Base-by-base conservation (phyloP, 2,888 invertebrate genomes). In the Hoplodrina ambigua region DNA sequence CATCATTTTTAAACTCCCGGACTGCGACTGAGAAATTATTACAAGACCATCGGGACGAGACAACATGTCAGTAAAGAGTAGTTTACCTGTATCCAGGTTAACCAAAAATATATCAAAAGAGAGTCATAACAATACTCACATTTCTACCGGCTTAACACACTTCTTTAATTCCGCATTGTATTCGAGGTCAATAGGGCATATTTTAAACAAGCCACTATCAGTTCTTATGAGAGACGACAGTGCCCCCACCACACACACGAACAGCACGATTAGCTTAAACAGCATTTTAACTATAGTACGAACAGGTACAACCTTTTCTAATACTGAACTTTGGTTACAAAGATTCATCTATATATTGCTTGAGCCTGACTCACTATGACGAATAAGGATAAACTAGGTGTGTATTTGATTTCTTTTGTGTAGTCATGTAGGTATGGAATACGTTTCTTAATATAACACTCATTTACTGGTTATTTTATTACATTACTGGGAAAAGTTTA, bases 141-240 rank as follows among this genome's bases (percentile, higher is more conserved):
- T 7, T 17, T 25, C 7, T 7, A 15, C 13, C 6, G 54, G 54
- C 10, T n/a, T 8, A 13, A 56, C 55, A 73, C 71, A 71, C 44
- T 44, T 2, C 0, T 7, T 11, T 19, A 37, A 50, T 3, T 13
- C 0, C 0, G 33, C 2, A 37, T 71, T 17, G 5, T 73, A 73
- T 25, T 33, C 33, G 1, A 33, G n/a, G 19, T 71, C 65, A 56
- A 56, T 64, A 0, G 71, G 71, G 11, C 71, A 71, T 25, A 63
- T 4, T 1, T 44, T 20, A 10, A 0, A 13, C n/a, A 0, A 1
- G 1, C 19, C 10, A 4, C 20, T 33, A 0, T 50, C 44, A 7
- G 1, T 2, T 33, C 74, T 55, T 8, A 71, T 13, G 1, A 71
- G 11, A 19, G 55, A 64, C 4, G 71, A 37, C 1, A 71, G 33